Percentiles rank a stretch among this genome's conserved stretches.
phyloP scores from a whole-genome alignment of 2,797 vertebrate species.

The Enteromius mattozi region DNA sequence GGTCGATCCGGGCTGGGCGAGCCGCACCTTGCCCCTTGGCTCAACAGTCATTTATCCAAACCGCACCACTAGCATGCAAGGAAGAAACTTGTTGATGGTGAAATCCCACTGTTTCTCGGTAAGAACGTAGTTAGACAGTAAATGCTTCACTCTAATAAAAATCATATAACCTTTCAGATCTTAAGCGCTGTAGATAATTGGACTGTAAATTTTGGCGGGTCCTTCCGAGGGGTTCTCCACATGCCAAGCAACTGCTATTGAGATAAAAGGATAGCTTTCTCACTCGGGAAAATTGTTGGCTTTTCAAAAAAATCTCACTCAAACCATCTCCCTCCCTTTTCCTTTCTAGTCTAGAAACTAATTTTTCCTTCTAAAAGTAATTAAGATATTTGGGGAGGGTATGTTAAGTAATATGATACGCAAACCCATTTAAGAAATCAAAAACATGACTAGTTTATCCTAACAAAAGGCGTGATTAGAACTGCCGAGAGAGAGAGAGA shows the following conservation, averaged over 20 bases:
- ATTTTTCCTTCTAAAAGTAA: background rate
- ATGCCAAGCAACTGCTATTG: background rate
- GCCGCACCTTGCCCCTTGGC: background rate
- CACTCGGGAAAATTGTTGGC: background rate
- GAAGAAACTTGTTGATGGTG: constrained; percentile 13
- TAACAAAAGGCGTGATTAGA: background rate
- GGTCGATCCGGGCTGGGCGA: constrained; percentile 11
- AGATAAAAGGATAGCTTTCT: background rate
- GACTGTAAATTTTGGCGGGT: background rate
- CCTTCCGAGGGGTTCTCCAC: background rate
- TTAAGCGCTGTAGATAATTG: background rate
- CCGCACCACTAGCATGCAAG: background rate
- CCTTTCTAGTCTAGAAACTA: background rate
- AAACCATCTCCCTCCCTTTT: background rate
- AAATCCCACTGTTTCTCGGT: background rate
- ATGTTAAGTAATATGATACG: background rate
- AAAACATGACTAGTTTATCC: background rate
- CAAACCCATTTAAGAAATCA: background rate
- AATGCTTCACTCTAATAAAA: background rate
- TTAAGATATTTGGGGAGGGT: background rate
- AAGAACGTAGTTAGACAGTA: background rate
- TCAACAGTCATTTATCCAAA: constrained; percentile 35
- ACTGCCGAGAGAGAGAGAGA: background rate
- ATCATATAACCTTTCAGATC: background rate
- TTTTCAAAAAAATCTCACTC: background rate